phyloP scores from a whole-genome alignment of 1,140 invertebrate species.

The Aleiodes sp. region DNA sequence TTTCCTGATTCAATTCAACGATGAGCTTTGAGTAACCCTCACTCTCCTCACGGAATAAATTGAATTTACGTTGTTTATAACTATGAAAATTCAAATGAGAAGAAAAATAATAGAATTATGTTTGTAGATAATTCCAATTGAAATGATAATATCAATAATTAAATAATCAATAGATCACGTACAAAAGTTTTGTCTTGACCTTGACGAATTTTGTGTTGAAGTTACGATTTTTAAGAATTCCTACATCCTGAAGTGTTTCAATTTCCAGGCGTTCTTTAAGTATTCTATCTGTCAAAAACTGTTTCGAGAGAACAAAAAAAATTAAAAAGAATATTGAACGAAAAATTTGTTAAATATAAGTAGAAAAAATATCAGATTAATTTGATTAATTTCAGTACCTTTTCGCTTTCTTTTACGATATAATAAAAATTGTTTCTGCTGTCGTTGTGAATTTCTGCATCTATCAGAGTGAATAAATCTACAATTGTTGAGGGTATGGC shows the following conservation, averaged over 20 bases:
- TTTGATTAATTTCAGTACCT: conserved; percentile 61
- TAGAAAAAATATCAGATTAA: conserved; percentile 16
- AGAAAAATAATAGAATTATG: conserved; percentile 3
- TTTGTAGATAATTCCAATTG: too few species aligned
- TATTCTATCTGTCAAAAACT: conserved; percentile 71
- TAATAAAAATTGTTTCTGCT: conserved; percentile 79
- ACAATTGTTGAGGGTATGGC: conserved; percentile 81
- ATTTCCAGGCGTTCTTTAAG: conserved; percentile 93
- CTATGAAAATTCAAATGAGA: conserved; percentile 69
- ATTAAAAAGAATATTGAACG: conserved; percentile 3
- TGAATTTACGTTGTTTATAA: conserved; percentile 99
- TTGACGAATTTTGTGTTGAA: conserved; percentile 98
- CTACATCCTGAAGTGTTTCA: conserved; percentile 90
- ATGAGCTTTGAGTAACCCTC: conserved; percentile 99
- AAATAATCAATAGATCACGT: conserved; percentile 68
- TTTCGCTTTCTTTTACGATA: conserved; percentile 81
- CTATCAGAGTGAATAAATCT: conserved; percentile 81
- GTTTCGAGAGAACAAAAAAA: conserved; percentile 40
- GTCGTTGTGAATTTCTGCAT: conserved; percentile 78
- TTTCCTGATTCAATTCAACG: conserved; percentile 93
- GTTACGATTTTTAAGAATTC: conserved; percentile 89
- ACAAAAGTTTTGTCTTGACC: conserved; percentile 98
- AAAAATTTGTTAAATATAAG: conserved; percentile 8
- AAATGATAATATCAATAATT: conserved; percentile 27
- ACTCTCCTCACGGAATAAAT: conserved; percentile 97